A percentile compares a stretch with the other conserved stretches of the same genome.
phyloP scores from a whole-genome alignment of 1,140 invertebrate species.

The Protaetia brevitarsis region DNA sequence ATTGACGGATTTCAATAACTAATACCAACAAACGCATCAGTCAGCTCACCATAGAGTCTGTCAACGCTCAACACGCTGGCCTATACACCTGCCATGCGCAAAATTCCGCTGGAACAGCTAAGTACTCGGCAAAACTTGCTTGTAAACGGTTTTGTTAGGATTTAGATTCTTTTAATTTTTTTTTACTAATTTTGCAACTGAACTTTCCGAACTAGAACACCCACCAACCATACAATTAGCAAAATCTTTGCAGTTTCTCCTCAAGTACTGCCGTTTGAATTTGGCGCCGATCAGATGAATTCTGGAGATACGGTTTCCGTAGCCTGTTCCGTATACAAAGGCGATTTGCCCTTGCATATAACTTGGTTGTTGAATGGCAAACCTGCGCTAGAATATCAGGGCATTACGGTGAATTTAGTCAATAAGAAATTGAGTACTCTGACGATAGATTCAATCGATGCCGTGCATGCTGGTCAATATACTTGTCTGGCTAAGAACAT shows the following conservation, averaged over 20 bases:
- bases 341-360: conserved; percentile 63
- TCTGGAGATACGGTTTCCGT: conserved; percentile 61
- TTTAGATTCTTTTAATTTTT: background rate
- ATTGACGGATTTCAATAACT: conserved; percentile 45
- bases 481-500: conserved; percentile 61
- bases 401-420: conserved; percentile 37
- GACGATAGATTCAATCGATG: conserved; percentile 58
- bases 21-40: conserved; percentile 56
- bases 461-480: conserved; percentile 61
- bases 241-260: conserved; percentile 54
- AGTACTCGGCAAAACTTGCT: conserved; percentile 49
- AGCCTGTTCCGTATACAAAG: conserved; percentile 62
- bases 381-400: conserved; percentile 34
- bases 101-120: conserved; percentile 54
- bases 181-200: no score
- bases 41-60: conserved; percentile 59
- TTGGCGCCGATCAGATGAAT: conserved; percentile 59
- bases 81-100: conserved; percentile 60
- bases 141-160: conserved; percentile 63
- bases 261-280: conserved; percentile 60
- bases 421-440: conserved; percentile 46
- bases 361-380: conserved; percentile 60
- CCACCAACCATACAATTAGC: no score
- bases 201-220: no score
- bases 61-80: conserved; percentile 50